Evolutionary conservation across 2,888 invertebrate genomes (phyloP), one percentile per base, ranked within the genome.

Genomic region (Rhamphomyia laevipes): DNA sequence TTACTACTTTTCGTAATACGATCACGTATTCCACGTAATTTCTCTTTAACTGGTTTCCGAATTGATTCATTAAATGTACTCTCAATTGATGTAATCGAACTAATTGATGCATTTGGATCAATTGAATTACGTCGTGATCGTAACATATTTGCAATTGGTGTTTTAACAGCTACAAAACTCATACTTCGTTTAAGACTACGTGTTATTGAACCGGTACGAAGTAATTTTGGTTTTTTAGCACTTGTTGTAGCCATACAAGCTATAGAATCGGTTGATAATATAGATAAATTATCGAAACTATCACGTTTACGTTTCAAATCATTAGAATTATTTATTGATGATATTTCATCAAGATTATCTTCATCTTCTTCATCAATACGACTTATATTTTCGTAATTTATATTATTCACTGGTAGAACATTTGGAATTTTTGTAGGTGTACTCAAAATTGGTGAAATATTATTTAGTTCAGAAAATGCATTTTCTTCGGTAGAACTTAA

Each of bases 171-270:
- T 12, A 66, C 69, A 56, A 71, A 70, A 48, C 68, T 71, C 60
- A 71, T 66, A 21, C 71, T 69, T 1, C 70, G 62, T 37, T 64
- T 64, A 11, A 71, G 58, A 6, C 65, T 65, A 12, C 68, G 60
- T 42, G 68, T 66, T 43, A 71, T 66, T 31, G 70, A 71, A 4
- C 68, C 69, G 2, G 68, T 65, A 45, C 71, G 65, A 47, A 63
- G 62, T 7, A 71, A 59, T 56, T 71, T 71, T 0, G 68, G 68
- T 47, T 71, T 71, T 51, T 71, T 71, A 11, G 67, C 66, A 57
- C 63, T 65, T 42, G 45, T 55, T 9, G 59, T 54, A 46, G 65
- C 64, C 50, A 63, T 47, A n/a, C 49, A 16, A 1, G 62, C 66
- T 54, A 65, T 65, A 7, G 70, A 69, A 42, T 70, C 70, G 6